These are phyloP conservation scores for Microcebus griseorufus DNA, from an alignment of 2,113 vertebrate genomes.

Conservation along the genomic window DNA sequence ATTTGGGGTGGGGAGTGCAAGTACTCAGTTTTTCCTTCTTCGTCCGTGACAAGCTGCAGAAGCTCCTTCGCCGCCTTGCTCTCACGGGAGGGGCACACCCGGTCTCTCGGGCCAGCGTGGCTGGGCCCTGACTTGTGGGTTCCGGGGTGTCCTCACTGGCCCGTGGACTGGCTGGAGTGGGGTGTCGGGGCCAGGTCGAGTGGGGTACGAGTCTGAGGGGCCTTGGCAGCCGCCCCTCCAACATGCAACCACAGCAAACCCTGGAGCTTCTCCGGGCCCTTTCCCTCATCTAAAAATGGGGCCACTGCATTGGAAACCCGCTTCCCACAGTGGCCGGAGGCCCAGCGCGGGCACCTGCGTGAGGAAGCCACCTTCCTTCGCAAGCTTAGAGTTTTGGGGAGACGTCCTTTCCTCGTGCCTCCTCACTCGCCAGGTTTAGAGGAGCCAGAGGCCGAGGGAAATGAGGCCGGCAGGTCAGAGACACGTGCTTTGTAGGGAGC, in stretches of 20 bases:
- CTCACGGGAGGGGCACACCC: background rate
- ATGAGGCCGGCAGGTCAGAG: background rate
- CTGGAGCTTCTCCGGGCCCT: background rate
- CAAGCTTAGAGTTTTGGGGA: background rate
- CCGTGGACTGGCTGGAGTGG: rapidly evolving
- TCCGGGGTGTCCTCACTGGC: no score
- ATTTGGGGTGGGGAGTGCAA: background rate
- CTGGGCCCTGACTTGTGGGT: rapidly evolving
- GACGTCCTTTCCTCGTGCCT: background rate
- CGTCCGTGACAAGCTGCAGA: background rate
- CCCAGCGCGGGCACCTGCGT: rapidly evolving
- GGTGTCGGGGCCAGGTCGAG: rapidly evolving
- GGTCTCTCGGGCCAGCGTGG: rapidly evolving
- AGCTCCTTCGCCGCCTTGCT: rapidly evolving
- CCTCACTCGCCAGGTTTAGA: background rate
- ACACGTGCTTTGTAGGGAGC: background rate
- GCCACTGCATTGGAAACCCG: no score
- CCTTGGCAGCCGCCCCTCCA: rapidly evolving
- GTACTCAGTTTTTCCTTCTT: rapidly evolving
- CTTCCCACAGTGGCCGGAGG: background rate
- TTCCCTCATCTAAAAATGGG: background rate
- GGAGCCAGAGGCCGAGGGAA: background rate
- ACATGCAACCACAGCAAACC: rapidly evolving
- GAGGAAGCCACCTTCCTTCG: rapidly evolving
- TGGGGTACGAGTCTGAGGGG: rapidly evolving